phyloP scores from a whole-genome alignment of 2,888 invertebrate genomes.

The Busseola fusca region DNA sequence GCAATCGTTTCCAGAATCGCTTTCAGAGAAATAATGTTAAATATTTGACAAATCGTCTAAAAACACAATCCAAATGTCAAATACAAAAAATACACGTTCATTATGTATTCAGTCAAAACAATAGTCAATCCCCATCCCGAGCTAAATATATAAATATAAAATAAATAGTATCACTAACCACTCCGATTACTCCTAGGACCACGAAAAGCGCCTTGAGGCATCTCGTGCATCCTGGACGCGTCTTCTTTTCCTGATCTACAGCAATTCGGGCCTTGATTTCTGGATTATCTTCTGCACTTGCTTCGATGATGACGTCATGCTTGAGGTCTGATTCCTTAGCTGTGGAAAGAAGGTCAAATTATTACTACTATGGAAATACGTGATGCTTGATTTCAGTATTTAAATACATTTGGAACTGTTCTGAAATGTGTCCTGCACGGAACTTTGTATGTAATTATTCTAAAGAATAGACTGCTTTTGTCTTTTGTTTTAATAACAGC shows the following conservation, averaged over 20 bases:
- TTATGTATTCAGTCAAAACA: too few species aligned
- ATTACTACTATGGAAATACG: not conserved
- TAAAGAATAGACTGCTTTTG: not conserved
- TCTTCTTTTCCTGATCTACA: not conserved
- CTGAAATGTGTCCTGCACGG: too few species aligned
- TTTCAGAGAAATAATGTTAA: too few species aligned
- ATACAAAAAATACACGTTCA: too few species aligned
- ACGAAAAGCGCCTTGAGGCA: slow-evolving; percentile 51
- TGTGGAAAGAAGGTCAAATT: slow-evolving; percentile 55
- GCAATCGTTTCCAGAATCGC: too few species aligned
- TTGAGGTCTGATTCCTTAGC: slow-evolving; percentile 38
- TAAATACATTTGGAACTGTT: not conserved
- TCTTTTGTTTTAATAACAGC: not conserved
- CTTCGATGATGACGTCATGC: slow-evolving; percentile 38
- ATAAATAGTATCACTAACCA: slow-evolving; percentile 53
- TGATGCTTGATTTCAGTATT: not conserved
- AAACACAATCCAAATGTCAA: too few species aligned
- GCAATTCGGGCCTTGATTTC: not conserved
- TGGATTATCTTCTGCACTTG: slow-evolving; percentile 7
- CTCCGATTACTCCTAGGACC: slow-evolving; percentile 51
- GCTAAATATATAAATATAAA: not conserved
- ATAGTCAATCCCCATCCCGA: too few species aligned
- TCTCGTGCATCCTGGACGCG: not conserved
- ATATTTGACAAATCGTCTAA: too few species aligned
- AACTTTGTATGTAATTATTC: not conserved